Conservation (phyloP, 2,797 vertebrate species). For the Myoxocephalus aenaeus region DNA sequence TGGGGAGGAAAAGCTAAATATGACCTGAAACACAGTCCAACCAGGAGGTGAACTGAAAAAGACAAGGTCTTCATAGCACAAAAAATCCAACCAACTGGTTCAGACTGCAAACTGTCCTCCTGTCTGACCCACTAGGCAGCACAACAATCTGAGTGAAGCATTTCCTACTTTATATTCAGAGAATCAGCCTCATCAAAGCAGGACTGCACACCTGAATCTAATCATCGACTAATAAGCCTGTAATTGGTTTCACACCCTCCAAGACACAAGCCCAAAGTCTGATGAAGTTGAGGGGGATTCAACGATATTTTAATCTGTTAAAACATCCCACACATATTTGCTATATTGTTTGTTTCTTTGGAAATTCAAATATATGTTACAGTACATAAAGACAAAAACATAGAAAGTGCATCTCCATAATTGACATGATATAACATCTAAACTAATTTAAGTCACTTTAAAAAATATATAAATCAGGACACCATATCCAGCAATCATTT, state of each 20-base stretch:
- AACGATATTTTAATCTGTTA: not conserved
- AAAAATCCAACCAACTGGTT: not conserved
- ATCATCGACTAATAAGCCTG: constrained; percentile 34
- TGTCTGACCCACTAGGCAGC: constrained; percentile 17
- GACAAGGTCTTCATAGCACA: constrained; percentile 34
- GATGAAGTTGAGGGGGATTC: not conserved
- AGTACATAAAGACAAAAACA: not conserved
- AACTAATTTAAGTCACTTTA: too few relatives aligned
- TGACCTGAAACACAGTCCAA: constrained; percentile 12
- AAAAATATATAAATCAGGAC: too few relatives aligned
- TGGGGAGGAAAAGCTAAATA: constrained; percentile 22
- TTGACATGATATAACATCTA: too few relatives aligned
- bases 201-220: constrained; percentile 52
- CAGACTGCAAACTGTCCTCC: constrained; percentile 10
- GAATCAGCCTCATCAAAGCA: constrained; percentile 9
- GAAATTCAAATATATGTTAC: not conserved
- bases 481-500: too few relatives aligned
- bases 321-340: not conserved
- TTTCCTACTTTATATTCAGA: constrained; percentile 5
- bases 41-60: constrained; percentile 25
- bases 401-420: too few relatives aligned
- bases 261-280: not conserved
- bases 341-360: not conserved
- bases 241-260: not conserved
- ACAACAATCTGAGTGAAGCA: rapidly evolving